Conservation (phyloP, 1,140 invertebrate genomes). For the Harpegnathos saltator region DNA sequence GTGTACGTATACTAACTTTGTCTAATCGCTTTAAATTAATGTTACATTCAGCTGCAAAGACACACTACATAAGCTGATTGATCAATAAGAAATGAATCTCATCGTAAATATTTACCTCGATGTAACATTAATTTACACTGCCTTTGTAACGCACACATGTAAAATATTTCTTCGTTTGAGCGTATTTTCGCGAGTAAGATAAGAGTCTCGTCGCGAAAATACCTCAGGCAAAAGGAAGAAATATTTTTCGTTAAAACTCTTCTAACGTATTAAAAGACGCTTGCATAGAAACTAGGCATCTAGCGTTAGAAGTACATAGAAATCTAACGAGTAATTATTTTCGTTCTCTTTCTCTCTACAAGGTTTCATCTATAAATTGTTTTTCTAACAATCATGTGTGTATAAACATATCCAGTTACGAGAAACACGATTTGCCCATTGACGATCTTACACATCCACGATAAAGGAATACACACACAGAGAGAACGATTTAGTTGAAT, state of each 20-base stretch:
- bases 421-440: background rate
- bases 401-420: conserved; percentile 46
- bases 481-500: no score
- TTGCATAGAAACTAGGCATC: conserved; percentile 64
- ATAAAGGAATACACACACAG: conserved; percentile 1
- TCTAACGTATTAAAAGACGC: conserved; percentile 59
- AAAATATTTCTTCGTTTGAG: conserved; percentile 69
- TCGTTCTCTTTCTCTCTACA: conserved; percentile 6
- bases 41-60: conserved; percentile 39
- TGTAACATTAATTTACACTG: conserved; percentile 68
- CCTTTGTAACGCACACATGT: conserved; percentile 34
- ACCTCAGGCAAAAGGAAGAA: conserved; percentile 46
- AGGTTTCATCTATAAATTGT: conserved; percentile 79
- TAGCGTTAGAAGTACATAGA: conserved; percentile 62
- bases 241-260: conserved; percentile 57
- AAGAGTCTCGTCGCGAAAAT: background rate
- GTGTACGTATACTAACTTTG: conserved; percentile 80
- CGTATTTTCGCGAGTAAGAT: background rate
- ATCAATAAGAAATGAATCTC: conserved; percentile 23
- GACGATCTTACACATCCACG: conserved; percentile 1
- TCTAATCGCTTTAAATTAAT: conserved; percentile 67
- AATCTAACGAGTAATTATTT: conserved; percentile 47
- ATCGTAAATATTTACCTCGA: background rate
- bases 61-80: background rate
- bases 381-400: conserved; percentile 82